Percentiles rank a stretch among this genome's conserved stretches.
These are phyloP conservation scores for Oryzias curvinotus DNA, from an alignment of 2,113 vertebrate species.

Conservation along the genomic window DNA sequence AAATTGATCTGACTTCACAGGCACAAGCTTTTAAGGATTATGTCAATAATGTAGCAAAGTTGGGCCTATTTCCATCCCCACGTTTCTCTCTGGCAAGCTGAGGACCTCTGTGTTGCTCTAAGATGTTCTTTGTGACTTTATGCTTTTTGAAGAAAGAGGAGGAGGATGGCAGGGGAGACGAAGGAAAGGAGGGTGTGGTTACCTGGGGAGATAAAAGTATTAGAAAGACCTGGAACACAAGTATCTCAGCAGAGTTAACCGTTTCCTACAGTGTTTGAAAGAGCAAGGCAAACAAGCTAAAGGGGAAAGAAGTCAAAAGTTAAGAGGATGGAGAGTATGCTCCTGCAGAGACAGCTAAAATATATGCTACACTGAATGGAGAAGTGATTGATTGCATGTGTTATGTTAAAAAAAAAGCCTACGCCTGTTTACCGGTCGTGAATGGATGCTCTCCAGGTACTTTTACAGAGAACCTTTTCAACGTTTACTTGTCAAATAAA, in stretches of 20 bases:
- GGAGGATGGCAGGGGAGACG: slow-evolving; percentile 20
- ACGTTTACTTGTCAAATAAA: slow-evolving; percentile 50
- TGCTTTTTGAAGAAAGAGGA: slow-evolving; percentile 41
- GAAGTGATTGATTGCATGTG: slow-evolving; percentile 49
- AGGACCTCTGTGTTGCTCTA: slow-evolving; percentile 52
- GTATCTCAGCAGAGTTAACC: slow-evolving; percentile 32
- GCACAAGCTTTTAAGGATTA: slow-evolving; percentile 72
- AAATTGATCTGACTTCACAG: slow-evolving; percentile 77
- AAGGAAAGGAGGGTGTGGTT: slow-evolving; percentile 56
- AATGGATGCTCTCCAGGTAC: slow-evolving; percentile 54
- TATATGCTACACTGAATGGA: slow-evolving; percentile 40
- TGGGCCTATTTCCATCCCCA: slow-evolving; percentile 60
- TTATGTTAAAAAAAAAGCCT: slow-evolving; percentile 35
- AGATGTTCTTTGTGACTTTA: slow-evolving; percentile 53
- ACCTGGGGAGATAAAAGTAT: slow-evolving; percentile 59
- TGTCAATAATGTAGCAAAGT: slow-evolving; percentile 75
- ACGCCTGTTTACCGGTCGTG: slow-evolving; percentile 46
- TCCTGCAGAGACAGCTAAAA: slow-evolving; percentile 52
- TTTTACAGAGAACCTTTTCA: slow-evolving; percentile 60
- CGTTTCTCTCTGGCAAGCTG: slow-evolving; percentile 58
- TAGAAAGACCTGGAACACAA: slow-evolving; percentile 14
- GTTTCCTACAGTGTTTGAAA: slow-evolving; percentile 45
- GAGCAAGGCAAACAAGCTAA: slow-evolving; percentile 27
- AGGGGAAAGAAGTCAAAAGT: slow-evolving; percentile 36
- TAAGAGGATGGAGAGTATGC: slow-evolving; percentile 35